phyloP scores from a whole-genome alignment of 2,888 invertebrate species.

The Sarcophaga carnaria region DNA sequence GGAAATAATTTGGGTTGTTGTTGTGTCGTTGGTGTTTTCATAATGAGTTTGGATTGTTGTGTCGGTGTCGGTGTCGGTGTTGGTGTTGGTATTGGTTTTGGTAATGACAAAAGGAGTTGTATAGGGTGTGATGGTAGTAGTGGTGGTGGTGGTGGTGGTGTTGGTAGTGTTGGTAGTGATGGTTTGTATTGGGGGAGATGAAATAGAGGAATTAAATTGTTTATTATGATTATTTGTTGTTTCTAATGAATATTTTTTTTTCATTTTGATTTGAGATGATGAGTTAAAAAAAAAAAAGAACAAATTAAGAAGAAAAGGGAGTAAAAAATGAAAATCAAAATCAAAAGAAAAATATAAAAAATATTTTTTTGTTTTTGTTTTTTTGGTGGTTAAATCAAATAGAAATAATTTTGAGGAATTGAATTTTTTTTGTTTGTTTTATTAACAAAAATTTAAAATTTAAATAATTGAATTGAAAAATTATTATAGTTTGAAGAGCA shows the following conservation, averaged over 20 bases:
- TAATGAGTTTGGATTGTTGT: constrained; percentile 45
- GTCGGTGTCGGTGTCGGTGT: constrained; percentile 38
- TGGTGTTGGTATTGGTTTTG: constrained; percentile 31
- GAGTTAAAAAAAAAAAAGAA: constrained; percentile 58
- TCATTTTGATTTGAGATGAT: constrained; percentile 65
- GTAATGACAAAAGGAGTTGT: constrained; percentile 43
- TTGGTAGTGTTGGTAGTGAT: constrained; percentile 43
- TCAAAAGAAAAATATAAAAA: constrained; percentile 40
- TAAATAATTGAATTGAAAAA: too few relatives aligned
- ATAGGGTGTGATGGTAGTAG: constrained; percentile 32
- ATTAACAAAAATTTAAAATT: too few relatives aligned
- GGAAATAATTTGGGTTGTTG: constrained; percentile 65
- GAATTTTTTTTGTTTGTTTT: too few relatives aligned
- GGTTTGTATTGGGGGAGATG: constrained; percentile 69
- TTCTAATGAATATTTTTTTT: constrained; percentile 60
- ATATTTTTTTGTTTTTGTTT: neutral
- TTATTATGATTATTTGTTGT: constrained; percentile 70
- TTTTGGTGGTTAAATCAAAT: neutral
- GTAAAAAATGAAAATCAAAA: constrained; percentile 43
- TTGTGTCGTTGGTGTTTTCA: constrained; percentile 52
- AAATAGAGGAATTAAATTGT: constrained; percentile 70
- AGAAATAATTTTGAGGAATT: neutral
- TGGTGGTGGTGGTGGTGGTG: constrained; percentile 11
- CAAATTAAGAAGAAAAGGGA: constrained; percentile 3
- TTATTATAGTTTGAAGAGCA: neutral